Conservation (phyloP, 2,888 invertebrate species). For the Melitaea athalia region DNA sequence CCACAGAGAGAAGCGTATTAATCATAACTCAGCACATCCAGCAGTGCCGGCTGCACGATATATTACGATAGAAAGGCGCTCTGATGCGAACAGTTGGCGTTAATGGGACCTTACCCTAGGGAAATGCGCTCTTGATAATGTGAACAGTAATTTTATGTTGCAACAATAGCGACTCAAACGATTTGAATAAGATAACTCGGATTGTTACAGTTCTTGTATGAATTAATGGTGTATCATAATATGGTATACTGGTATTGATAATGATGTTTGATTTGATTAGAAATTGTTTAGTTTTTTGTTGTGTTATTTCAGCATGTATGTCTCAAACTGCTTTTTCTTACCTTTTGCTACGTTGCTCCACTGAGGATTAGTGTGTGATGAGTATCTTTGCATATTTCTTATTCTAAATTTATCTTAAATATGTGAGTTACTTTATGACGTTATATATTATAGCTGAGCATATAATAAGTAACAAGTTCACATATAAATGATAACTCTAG, state of each 20-base stretch:
- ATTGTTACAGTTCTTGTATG: slow-evolving; percentile 32
- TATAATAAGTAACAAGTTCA: too few relatives aligned
- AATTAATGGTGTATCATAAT: slow-evolving; percentile 28
- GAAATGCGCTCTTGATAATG: slow-evolving; percentile 73
- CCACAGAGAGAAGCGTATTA: slow-evolving; percentile 43
- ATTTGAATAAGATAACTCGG: slow-evolving; percentile 43
- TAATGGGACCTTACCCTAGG: slow-evolving; percentile 76
- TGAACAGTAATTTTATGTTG: slow-evolving; percentile 74
- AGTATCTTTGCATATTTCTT: too few relatives aligned
- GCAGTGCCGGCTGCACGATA: slow-evolving; percentile 50
- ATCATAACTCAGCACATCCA: slow-evolving; percentile 48
- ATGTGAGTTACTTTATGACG: not conserved
- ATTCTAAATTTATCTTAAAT: too few relatives aligned
- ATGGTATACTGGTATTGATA: not conserved
- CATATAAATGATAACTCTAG: too few relatives aligned
- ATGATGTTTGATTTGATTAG: not conserved
- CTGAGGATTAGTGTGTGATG: too few relatives aligned
- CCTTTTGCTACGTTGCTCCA: not conserved
- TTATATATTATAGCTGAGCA: too few relatives aligned
- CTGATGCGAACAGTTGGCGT: slow-evolving; percentile 76
- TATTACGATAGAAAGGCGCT: slow-evolving; percentile 50
- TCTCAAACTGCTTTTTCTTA: not conserved
- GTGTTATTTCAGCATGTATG: not conserved
- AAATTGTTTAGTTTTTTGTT: not conserved
- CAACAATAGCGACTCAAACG: slow-evolving; percentile 57